Percentiles rank a stretch among this genome's conserved stretches.
These are phyloP conservation scores for Psittacula cyanocephala DNA, from an alignment of 2,113 vertebrate genomes.

Conservation along the genomic window DNA sequence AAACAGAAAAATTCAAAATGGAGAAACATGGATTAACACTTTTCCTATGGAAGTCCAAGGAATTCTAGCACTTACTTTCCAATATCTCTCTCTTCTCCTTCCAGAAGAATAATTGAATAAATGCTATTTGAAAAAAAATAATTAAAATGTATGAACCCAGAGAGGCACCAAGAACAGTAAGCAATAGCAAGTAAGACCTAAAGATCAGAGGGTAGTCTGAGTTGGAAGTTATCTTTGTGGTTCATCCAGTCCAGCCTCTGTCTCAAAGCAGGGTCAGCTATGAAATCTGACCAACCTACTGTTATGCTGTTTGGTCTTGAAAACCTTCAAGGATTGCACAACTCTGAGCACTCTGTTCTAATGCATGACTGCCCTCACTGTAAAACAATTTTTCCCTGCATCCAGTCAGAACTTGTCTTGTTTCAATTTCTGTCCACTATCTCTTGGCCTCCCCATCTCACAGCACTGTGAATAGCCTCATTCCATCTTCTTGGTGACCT, in stretches of 20 bases:
- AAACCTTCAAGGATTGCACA: not conserved
- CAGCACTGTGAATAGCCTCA: not conserved
- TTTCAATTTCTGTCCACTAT: not conserved
- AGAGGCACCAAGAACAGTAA: not conserved
- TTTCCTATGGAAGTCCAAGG: not conserved
- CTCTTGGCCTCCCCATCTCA: rapidly evolving
- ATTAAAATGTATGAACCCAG: not conserved
- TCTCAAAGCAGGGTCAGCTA: not conserved
- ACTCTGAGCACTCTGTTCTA: not conserved
- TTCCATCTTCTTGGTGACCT: not conserved
- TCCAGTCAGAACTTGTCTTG: not conserved
- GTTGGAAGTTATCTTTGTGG: not conserved
- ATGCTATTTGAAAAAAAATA: not conserved
- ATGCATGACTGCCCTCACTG: not conserved
- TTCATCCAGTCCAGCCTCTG: not conserved
- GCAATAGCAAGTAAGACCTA: not conserved
- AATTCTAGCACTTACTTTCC: not conserved
- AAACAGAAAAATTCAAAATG: not conserved
- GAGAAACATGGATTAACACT: not conserved
- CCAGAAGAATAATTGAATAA: not conserved
- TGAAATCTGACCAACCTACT: not conserved
- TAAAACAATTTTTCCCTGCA: not conserved
- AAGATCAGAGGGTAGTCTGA: not conserved
- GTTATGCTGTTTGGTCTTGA: not conserved
- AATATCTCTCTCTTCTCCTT: not conserved